Evolutionary conservation across 1,140 invertebrate genomes (phyloP), one percentile per base, ranked within the genome.

Genomic region (Lordiphosa collinella): DNA sequence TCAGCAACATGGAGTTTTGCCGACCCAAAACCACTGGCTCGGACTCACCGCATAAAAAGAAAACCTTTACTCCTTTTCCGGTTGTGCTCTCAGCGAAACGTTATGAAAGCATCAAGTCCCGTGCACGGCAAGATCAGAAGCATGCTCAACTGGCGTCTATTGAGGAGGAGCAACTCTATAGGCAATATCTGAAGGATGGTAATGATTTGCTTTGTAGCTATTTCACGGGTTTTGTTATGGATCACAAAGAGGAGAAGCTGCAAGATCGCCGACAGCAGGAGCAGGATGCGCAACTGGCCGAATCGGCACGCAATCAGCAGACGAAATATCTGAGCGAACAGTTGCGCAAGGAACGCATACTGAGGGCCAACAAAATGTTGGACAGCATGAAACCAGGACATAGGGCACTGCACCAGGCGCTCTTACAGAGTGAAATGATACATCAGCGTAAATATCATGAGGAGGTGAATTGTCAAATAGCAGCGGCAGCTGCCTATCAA

Each of bases 121-220:
- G 73, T 2, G 35, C 78, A 3, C 35, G 22, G 1, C 63, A 63
- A 44, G 49, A 58, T 3, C 44, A 60, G 11, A 32, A 32, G 3
- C 34, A 35, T 4, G 54, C 55, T 5, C 35, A 53, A 10, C 1
- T 63, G 52, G 56, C 50, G 16, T 58, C 59, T 2, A n/a, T 75
- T 0, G 72, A 82, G 37, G 86, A 88, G 49, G 80, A 82, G 35
- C 72, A 60, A 2, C 38, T 56, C 0, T 79, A 75, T 16, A 52
- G 41, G 5, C 68, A 82, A 47, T 80, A 86, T 16, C 67, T 88
- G 0, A 78, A 68, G 29, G 62, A 86, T 7, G 86, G 76, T 22
- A 69, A 61, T 41, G 76, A 72, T 12, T 48, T 64, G 0, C 46
- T 88, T 2, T 49, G 69, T 8, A 61, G 61, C 9, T 12, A 40